Evolutionary conservation across 2,888 invertebrate genomes (phyloP).

Genomic region (Rambutsinella grinnellia): DNA sequence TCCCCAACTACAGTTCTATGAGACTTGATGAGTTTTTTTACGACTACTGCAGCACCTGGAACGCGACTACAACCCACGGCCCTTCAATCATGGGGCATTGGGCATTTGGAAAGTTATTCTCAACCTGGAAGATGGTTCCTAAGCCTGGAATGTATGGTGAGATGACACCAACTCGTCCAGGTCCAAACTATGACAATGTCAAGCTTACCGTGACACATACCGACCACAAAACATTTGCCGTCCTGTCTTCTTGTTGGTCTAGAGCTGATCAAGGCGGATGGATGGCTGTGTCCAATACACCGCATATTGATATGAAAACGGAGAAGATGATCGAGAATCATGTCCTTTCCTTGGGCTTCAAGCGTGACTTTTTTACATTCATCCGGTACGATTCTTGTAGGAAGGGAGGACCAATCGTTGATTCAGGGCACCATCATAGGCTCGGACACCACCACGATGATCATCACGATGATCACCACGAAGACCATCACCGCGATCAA

Average conservation of each 20-base stretch:
- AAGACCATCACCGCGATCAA: too few relatives aligned
- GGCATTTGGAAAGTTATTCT: too few relatives aligned
- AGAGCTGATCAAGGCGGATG: not conserved
- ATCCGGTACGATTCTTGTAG: not conserved
- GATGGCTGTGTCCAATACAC: not conserved
- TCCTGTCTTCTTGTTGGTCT: not conserved
- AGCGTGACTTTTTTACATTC: not conserved
- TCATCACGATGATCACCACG: too few relatives aligned
- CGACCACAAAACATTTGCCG: conserved; percentile 4
- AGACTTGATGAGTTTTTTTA: not conserved
- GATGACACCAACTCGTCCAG: too few relatives aligned
- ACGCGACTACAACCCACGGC: not conserved
- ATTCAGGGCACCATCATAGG: too few relatives aligned
- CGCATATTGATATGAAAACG: not conserved
- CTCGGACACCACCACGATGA: too few relatives aligned
- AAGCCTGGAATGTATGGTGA: too few relatives aligned
- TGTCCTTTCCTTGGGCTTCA: not conserved
- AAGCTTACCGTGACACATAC: conserved; percentile 4
- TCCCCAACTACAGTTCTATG: not conserved
- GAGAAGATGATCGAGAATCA: not conserved
- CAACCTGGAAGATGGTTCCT: too few relatives aligned
- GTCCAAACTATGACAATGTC: too few relatives aligned
- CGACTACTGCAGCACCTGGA: not conserved
- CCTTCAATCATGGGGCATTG: too few relatives aligned
- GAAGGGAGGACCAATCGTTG: too few relatives aligned